These are phyloP conservation scores for Patella caerulea DNA, from an alignment of 2,888 invertebrate genomes.

Conservation along the genomic window DNA sequence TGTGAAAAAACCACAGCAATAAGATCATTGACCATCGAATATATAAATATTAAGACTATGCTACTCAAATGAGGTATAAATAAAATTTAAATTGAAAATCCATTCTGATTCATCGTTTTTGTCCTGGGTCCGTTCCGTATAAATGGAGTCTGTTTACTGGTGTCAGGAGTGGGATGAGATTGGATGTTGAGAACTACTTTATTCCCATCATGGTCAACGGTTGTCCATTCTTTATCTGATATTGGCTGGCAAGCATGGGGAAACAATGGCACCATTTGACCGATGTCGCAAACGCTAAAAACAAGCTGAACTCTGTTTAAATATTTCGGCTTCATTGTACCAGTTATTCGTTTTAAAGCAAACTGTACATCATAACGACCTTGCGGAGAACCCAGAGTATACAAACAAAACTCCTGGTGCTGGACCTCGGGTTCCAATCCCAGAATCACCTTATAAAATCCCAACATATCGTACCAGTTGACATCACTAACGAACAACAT, in stretches of 20 bases:
- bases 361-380: slow-evolving; percentile 61
- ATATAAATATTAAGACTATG: too few species aligned
- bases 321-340: slow-evolving; percentile 42
- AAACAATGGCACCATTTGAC: slow-evolving; percentile 59
- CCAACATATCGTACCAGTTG: slow-evolving; percentile 61
- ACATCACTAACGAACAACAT: slow-evolving; percentile 56
- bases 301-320: slow-evolving; percentile 50
- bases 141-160: neutral
- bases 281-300: slow-evolving; percentile 58
- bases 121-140: neutral
- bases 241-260: slow-evolving; percentile 61
- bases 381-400: slow-evolving; percentile 52
- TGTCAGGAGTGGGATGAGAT: neutral
- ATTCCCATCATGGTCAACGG: slow-evolving; percentile 64
- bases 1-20: too few species aligned
- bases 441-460: slow-evolving; percentile 60
- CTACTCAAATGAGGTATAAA: too few species aligned
- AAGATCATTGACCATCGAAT: too few species aligned
- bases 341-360: slow-evolving; percentile 57
- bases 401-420: slow-evolving; percentile 61
- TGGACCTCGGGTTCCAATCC: slow-evolving; percentile 56
- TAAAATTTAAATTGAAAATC: too few species aligned
- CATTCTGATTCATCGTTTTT: neutral
- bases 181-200: slow-evolving; percentile 50
- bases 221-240: slow-evolving; percentile 61